Base-by-base conservation (phyloP, 2,113 vertebrate species). In the Lycaon pictus region DNA sequence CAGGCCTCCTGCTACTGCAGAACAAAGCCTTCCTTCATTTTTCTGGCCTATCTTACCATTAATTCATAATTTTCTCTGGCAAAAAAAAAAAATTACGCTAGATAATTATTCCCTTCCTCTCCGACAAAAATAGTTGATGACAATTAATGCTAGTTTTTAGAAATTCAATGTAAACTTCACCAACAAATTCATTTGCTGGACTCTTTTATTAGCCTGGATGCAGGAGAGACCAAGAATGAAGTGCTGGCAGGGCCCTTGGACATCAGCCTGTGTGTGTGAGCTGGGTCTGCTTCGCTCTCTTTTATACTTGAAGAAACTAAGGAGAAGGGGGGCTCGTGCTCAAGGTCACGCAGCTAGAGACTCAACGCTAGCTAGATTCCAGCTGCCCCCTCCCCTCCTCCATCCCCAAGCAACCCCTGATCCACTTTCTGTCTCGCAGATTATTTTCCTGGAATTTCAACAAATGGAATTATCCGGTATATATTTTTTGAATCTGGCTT, bases 11-110 rank as follows among this genome's bases (percentile, higher is more conserved):
- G 63, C 71, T 32, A 29, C 82, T 69, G 17, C 37, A 65, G 22
- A 55, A 58, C 79, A 69, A 91, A 90, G 0, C 5, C 88, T 90
- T 82, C 65, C 74, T 95, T 89, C 53, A 62, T 37, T 80, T 80
- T 85, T 56, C 29, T 77, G 32, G 43, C 22, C n/a, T 58, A 29
- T 51, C 80, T 95, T 93, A 27, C 58, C 56, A 86, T 90, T 55
- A 96, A 84, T 35, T 91, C 48, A 85, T 60, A 23, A 67, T 96
- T 93, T 91, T 91, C 51, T 65, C 85, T 43, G 51, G 71, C 62
- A 25, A 53, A 71, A 85, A 51, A 58, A 65, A 85, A 48, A 63
- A 27, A 32, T 51, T 35, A 79, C 17, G 4, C 79, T n/a, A 63
- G 19, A 53, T 71, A 25, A 29, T 67, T 37, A 32, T 63, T 35